These are phyloP conservation scores for Sorex fumeus DNA, from an alignment of 2,113 vertebrate species.

Conservation along the genomic window DNA sequence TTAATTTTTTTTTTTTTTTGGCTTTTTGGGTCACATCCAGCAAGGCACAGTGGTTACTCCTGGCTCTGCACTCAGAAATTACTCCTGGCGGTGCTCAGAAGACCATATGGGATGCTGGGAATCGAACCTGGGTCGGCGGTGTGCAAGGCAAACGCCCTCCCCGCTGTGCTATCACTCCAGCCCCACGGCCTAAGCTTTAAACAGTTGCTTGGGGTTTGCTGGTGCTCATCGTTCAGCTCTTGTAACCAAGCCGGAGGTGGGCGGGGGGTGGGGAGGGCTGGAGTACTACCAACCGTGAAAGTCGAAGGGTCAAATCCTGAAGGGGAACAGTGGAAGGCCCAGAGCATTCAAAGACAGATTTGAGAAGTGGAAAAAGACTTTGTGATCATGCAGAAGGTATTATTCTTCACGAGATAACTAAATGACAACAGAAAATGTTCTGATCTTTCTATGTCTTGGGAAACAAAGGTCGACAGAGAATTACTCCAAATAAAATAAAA, in stretches of 20 bases:
- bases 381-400: background rate
- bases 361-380: background rate
- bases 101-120: no score
- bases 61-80: no score
- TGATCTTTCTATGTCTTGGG: background rate
- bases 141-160: no score
- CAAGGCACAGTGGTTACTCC: no score
- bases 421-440: background rate
- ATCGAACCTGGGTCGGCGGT: no score
- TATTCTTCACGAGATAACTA: background rate
- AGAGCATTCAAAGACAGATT: no score
- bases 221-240: background rate
- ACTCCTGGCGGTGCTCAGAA: no score
- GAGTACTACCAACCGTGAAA: no score
- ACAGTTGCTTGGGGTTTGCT: background rate
- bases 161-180: no score
- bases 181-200: background rate
- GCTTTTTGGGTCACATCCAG: no score
- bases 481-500: background rate
- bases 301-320: background rate
- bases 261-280: no score
- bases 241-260: background rate
- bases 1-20: no score
- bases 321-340: rapidly evolving
- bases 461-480: background rate